Conservation (phyloP, 2,113 vertebrate species). For the Urocitellus parryii region DNA sequence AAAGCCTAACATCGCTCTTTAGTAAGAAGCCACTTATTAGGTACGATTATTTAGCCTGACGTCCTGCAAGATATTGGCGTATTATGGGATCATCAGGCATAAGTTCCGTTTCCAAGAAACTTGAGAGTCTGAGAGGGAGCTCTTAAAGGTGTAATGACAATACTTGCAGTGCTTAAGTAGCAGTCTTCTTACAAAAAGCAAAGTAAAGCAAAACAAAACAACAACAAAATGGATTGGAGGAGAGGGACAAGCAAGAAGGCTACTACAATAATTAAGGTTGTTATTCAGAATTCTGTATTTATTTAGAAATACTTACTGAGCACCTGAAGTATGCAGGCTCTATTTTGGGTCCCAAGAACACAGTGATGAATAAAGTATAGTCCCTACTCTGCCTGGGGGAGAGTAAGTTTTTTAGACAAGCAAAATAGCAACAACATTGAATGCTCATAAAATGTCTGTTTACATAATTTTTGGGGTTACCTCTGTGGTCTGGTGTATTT, state of each 20-base stretch:
- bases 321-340: not conserved
- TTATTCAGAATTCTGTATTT: not conserved
- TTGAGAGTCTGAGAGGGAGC: not conserved
- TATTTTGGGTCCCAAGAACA: not conserved
- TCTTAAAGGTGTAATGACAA: not conserved
- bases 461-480: not conserved
- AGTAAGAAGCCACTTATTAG: not conserved
- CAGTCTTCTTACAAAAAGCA: not conserved
- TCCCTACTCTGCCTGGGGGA: not conserved
- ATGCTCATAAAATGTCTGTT: not conserved
- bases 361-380: not conserved
- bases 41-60: not conserved
- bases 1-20: too few relatives aligned
- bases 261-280: not conserved
- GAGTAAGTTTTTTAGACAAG: not conserved
- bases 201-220: too few relatives aligned
- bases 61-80: not conserved
- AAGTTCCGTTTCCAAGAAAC: not conserved
- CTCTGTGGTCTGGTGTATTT: not conserved
- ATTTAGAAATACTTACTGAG: not conserved
- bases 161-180: not conserved
- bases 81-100: not conserved
- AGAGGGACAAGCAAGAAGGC: not conserved
- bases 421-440: not conserved
- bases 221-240: not conserved